Evolutionary conservation across 2,113 vertebrate species (phyloP).

Genomic region (Strix aluco): DNA sequence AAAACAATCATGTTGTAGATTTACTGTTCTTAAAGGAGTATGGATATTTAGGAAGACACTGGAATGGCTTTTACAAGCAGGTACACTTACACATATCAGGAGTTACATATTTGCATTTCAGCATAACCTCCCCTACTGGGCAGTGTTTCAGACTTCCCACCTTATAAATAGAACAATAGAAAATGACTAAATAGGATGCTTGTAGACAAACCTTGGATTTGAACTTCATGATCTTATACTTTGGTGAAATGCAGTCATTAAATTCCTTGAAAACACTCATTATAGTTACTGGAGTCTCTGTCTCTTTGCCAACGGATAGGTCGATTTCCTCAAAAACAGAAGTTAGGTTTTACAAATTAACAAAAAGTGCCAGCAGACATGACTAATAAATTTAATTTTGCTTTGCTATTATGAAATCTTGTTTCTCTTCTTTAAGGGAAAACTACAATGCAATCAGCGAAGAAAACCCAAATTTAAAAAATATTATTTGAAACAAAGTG

Average conservation of each 20-base stretch:
- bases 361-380: not conserved
- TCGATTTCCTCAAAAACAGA: conserved; percentile 81
- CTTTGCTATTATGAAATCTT: not conserved
- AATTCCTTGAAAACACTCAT: conserved; percentile 97
- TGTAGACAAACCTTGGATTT: conserved; percentile 88
- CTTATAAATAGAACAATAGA: not conserved
- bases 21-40: not conserved
- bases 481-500: not conserved
- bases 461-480: not conserved
- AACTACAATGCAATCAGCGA: not conserved
- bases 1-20: not conserved
- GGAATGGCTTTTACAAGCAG: not conserved
- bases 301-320: conserved; percentile 80
- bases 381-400: not conserved
- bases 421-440: not conserved
- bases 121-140: not conserved
- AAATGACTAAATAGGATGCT: not conserved
- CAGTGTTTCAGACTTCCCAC: not conserved
- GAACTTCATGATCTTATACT: conserved; percentile 97
- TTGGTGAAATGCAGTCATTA: conserved; percentile 85
- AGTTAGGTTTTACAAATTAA: not conserved
- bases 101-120: not conserved
- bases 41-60: not conserved
- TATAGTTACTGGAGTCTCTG: conserved; percentile 79
- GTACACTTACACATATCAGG: not conserved